Evolutionary conservation across 2,888 invertebrate genomes (phyloP).

Genomic region (Arrhopalites spinosus): DNA sequence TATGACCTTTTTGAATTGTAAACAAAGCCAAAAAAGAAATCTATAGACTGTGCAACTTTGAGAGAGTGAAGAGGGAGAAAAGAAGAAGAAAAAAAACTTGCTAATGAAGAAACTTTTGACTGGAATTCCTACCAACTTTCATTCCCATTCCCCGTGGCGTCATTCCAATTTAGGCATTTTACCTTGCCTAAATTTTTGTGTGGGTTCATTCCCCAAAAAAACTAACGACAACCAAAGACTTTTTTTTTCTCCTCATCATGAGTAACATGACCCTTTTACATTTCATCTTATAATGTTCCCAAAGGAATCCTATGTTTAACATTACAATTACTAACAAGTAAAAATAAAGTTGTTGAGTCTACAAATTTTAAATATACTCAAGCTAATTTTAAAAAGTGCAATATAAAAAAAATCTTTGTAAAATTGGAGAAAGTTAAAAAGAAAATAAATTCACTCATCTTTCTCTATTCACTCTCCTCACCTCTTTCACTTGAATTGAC

Average conservation of each 20-base stretch:
- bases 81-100: neutral
- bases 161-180: neutral
- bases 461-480: neutral
- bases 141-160: neutral
- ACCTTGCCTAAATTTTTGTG: neutral
- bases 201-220: neutral
- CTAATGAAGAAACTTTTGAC: slow-evolving; percentile 14
- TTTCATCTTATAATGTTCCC: too few species aligned
- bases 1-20: neutral
- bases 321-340: too few species aligned
- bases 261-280: too few species aligned
- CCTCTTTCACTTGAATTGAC: neutral
- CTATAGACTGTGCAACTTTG: too few species aligned
- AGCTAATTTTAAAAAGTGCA: too few species aligned
- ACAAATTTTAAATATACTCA: too few species aligned
- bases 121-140: neutral
- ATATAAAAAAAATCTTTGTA: too few species aligned
- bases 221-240: too few species aligned
- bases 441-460: neutral
- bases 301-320: too few species aligned
- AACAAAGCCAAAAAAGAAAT: neutral
- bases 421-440: too few species aligned
- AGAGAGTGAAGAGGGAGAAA: neutral
- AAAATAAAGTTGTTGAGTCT: too few species aligned
- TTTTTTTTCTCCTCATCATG: too few species aligned